These are phyloP conservation scores for Ceuthmochares aereus DNA, from an alignment of 2,113 vertebrate species.

Conservation along the genomic window DNA sequence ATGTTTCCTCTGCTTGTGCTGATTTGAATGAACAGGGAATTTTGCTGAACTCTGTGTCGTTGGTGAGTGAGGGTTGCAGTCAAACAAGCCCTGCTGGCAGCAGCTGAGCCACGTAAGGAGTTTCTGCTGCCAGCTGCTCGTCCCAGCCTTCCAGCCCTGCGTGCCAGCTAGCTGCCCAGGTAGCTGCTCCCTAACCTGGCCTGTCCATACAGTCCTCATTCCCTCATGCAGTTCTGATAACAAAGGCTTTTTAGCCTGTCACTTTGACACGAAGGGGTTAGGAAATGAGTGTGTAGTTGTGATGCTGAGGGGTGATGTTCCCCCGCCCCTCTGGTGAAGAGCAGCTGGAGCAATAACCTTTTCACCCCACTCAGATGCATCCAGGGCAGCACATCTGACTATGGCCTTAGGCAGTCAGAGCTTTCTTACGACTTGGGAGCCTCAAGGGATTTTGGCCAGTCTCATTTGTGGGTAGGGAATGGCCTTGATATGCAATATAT, in stretches of 20 bases:
- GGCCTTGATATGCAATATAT: neutral
- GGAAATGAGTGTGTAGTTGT: fast-evolving
- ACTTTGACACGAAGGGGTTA: neutral
- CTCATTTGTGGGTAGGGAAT: neutral
- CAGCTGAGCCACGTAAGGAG: fast-evolving
- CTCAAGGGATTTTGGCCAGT: neutral
- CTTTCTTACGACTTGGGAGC: neutral
- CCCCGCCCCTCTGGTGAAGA: fast-evolving
- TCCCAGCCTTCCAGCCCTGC: neutral
- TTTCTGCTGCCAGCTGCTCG: neutral
- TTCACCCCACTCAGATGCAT: slow-evolving; percentile 1
- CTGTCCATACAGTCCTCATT: neutral
- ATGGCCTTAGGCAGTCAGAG: neutral
- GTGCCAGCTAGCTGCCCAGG: neutral
- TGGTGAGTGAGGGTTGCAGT: neutral
- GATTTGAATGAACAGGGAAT: neutral
- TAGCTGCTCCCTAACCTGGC: neutral
- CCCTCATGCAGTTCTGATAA: fast-evolving
- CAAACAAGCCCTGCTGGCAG: neutral
- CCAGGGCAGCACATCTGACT: neutral
- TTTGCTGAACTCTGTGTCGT: neutral
- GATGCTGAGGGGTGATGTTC: neutral
- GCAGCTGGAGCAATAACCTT: slow-evolving; percentile 33
- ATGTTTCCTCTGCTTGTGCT: neutral
- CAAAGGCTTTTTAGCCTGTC: neutral